Conservation (phyloP, 2,797 vertebrate species). For the Parotocinclus haroldoi region DNA sequence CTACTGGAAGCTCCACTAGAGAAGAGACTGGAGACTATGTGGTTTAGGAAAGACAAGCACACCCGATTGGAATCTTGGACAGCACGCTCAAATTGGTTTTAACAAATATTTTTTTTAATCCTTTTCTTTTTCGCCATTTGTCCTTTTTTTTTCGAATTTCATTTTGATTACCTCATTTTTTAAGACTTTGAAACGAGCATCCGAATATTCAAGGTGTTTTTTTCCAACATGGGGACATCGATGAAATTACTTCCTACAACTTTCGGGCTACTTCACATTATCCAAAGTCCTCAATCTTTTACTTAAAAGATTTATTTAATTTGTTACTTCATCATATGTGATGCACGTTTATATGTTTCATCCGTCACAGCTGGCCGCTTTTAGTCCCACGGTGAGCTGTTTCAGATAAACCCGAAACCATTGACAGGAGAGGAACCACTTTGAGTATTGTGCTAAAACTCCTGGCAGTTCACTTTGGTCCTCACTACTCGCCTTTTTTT, state of each 20-base stretch:
- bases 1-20: constrained; percentile 27
- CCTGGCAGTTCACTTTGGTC: constrained; percentile 40
- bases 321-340: constrained; percentile 2
- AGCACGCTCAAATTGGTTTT: constrained; percentile 29
- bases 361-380: constrained; percentile 25
- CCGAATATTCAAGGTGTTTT: constrained; percentile 20
- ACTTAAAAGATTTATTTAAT: constrained; percentile 22
- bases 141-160: constrained; percentile 26
- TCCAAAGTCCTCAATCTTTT: constrained; percentile 1
- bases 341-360: not conserved
- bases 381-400: constrained; percentile 19
- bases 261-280: constrained; percentile 5
- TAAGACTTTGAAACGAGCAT: constrained; percentile 29
- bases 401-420: too few relatives aligned
- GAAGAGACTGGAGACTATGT: constrained; percentile 26
- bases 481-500: constrained; percentile 23
- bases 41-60: constrained; percentile 44
- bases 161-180: constrained; percentile 42
- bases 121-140: constrained; percentile 24
- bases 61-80: constrained; percentile 45
- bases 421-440: constrained; percentile 29
- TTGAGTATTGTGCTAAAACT: constrained; percentile 34
- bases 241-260: constrained; percentile 1
- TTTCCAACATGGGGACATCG: not conserved
- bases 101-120: constrained; percentile 36